Conservation (phyloP, 2,113 vertebrate genomes). For the Pseudorhombus dupliciocellatus region DNA sequence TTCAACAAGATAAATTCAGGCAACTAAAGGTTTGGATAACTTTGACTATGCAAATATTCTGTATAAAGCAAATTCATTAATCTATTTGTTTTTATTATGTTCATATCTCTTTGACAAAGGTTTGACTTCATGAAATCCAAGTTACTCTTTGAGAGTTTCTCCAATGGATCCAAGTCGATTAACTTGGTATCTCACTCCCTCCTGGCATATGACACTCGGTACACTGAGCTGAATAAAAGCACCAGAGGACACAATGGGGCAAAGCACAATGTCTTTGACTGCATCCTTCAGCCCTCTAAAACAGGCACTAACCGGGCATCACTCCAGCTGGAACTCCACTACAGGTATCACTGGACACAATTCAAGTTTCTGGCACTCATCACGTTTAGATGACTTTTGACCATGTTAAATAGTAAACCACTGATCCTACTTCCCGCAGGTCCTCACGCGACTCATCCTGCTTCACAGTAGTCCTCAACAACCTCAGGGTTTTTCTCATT, state of each 20-base stretch:
- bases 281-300: constrained; percentile 94
- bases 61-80: too few species aligned
- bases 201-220: constrained; percentile 94
- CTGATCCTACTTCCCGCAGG: constrained; percentile 67
- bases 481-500: constrained; percentile 94
- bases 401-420: not conserved
- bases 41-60: too few species aligned
- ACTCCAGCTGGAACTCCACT: constrained; percentile 95
- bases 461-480: constrained; percentile 97
- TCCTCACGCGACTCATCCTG: constrained; percentile 93
- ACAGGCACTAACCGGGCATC: constrained; percentile 86
- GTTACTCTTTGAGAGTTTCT: constrained; percentile 95
- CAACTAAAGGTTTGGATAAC: too few species aligned
- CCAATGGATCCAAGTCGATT: constrained; percentile 91
- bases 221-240: constrained; percentile 61
- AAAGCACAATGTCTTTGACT: constrained; percentile 88
- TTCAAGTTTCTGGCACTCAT: not conserved
- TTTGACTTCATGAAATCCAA: constrained; percentile 99
- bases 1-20: too few species aligned
- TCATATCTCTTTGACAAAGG: constrained; percentile 70
- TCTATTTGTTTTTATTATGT: not conserved
- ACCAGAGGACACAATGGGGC: constrained; percentile 5
- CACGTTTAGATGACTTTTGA: too few species aligned
- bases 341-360: constrained; percentile 81
- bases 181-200: constrained; percentile 98